A percentile compares a stretch with the other conserved stretches of the same genome.
Conservation (phyloP, 2,888 invertebrate genomes). For the Melikaiella ostensackeni region DNA sequence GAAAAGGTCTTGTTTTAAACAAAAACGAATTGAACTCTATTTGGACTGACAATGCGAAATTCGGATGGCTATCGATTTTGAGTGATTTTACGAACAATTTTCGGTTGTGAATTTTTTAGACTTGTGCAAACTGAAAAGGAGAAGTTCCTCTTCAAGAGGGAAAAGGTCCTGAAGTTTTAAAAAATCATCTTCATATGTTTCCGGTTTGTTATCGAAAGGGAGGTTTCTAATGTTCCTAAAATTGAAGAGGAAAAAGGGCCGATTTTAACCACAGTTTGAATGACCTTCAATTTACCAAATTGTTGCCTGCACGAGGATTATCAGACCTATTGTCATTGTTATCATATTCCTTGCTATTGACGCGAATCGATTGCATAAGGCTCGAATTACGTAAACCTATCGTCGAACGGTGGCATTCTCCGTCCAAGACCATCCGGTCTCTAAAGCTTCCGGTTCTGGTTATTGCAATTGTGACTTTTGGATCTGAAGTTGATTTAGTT, state of each 20-base stretch:
- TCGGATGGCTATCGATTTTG: neutral
- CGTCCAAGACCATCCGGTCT: neutral
- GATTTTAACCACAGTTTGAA: neutral
- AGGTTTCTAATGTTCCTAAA: no score
- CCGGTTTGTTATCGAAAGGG: neutral
- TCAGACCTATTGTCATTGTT: slow-evolving; percentile 27
- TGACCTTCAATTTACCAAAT: slow-evolving; percentile 25
- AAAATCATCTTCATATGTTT: no score
- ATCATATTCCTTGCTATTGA: slow-evolving; percentile 1
- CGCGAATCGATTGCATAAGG: slow-evolving; percentile 27
- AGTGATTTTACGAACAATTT: neutral
- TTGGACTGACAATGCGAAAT: neutral
- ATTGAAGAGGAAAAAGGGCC: neutral
- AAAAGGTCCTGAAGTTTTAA: no score
- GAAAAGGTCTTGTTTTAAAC: neutral
- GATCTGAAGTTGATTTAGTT: neutral
- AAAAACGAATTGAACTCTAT: neutral
- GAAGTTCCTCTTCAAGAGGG: no score
- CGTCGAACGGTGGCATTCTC: neutral
- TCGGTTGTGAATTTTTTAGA: neutral
- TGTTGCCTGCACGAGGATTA: neutral
- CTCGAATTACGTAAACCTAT: slow-evolving; percentile 16
- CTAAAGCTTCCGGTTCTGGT: neutral
- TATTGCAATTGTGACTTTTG: neutral
- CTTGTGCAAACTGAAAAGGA: neutral